Evolutionary conservation across 2,797 vertebrate genomes (phyloP).

Genomic region (Liparis tanakae): DNA sequence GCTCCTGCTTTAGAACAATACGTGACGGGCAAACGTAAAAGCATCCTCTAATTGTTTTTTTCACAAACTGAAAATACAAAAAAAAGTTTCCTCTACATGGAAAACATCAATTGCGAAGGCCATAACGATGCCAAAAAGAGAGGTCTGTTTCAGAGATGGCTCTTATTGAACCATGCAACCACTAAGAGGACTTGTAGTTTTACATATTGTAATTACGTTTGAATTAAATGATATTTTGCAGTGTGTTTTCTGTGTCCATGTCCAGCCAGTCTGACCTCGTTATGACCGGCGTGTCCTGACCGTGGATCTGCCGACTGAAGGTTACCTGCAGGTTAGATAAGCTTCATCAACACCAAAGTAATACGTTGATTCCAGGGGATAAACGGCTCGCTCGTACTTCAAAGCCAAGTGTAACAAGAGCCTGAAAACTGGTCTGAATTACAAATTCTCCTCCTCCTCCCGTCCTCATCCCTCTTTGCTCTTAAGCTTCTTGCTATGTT

Average conservation of each 20-base stretch:
- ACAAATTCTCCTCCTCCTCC: neutral
- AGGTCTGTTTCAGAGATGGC: slow-evolving; percentile 15
- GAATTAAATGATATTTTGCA: neutral
- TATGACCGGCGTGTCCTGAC: slow-evolving; percentile 43
- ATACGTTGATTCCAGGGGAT: neutral
- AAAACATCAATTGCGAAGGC: slow-evolving; percentile 51
- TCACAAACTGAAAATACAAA: neutral
- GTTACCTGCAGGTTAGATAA: slow-evolving; percentile 42
- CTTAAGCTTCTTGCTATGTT: slow-evolving; percentile 8
- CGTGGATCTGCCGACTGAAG: slow-evolving; percentile 23
- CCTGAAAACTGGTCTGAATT: slow-evolving; percentile 1
- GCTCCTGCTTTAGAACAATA: slow-evolving; percentile 17
- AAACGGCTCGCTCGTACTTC: slow-evolving; percentile 6
- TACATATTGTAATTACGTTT: slow-evolving; percentile 2
- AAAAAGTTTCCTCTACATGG: slow-evolving; percentile 15
- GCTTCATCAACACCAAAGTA: slow-evolving; percentile 31
- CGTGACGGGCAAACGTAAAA: slow-evolving; percentile 53
- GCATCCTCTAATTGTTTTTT: slow-evolving; percentile 36
- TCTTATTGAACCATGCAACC: neutral
- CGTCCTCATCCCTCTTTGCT: slow-evolving; percentile 10
- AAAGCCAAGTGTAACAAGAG: slow-evolving; percentile 17
- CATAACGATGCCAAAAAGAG: slow-evolving; percentile 24
- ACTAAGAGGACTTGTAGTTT: neutral
- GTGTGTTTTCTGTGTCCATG: neutral
- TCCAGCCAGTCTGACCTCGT: slow-evolving; percentile 18